phyloP scores from a whole-genome alignment of 2,888 invertebrate species.

The Acleris literana region DNA sequence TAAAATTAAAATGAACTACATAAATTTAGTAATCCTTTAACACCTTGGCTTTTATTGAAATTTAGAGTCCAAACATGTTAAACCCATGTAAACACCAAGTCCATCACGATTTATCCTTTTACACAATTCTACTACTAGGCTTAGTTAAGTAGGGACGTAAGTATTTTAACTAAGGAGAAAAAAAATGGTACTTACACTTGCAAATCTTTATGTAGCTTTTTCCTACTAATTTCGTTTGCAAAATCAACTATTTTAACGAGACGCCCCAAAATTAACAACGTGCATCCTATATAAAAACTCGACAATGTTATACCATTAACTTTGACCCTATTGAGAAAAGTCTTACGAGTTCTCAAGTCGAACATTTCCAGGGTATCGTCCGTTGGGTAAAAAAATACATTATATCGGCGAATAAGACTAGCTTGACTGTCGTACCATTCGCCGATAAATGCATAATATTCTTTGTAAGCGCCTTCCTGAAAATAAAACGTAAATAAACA shows the following conservation, averaged over 20 bases:
- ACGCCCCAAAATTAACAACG: constrained; percentile 88
- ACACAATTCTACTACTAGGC: too few species aligned
- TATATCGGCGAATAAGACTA: constrained; percentile 88
- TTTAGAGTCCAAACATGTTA: too few species aligned
- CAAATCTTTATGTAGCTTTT: constrained; percentile 84
- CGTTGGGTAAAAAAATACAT: constrained; percentile 89
- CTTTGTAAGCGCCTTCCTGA: constrained; percentile 78
- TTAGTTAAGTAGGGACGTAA: too few species aligned
- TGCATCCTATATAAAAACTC: constrained; percentile 89
- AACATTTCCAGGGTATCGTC: constrained; percentile 93
- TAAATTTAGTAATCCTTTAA: too few species aligned
- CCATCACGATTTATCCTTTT: too few species aligned
- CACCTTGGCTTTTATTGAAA: too few species aligned
- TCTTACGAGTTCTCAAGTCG: constrained; percentile 85
- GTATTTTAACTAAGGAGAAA: too few species aligned
- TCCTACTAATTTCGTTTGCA: constrained; percentile 87
- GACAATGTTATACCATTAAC: constrained; percentile 86
- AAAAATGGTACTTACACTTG: constrained; percentile 81
- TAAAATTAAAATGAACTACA: too few species aligned
- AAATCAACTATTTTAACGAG: constrained; percentile 89
- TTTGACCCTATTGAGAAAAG: constrained; percentile 87
- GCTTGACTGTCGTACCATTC: constrained; percentile 95
- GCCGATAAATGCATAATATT: constrained; percentile 86
- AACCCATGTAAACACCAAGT: too few species aligned
- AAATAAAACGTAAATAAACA: constrained; percentile 37